These are phyloP conservation scores for Venusia cambrica DNA, from an alignment of 2,888 invertebrate genomes.

Conservation along the genomic window DNA sequence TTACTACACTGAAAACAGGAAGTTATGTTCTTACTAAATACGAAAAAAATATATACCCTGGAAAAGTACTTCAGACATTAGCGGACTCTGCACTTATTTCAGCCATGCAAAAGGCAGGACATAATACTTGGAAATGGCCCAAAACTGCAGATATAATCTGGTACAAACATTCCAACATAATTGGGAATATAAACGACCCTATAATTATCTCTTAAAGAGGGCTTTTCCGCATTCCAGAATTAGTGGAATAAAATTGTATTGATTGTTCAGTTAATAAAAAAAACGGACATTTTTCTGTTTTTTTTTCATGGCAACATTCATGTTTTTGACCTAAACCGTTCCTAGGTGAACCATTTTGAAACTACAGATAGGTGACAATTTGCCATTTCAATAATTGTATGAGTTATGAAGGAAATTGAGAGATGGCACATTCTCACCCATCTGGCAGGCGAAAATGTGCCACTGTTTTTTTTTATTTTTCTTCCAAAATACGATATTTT, in stretches of 20 bases:
- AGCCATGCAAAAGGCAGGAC: constrained; percentile 15
- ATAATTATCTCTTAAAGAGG: constrained; percentile 8
- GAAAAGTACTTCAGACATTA: constrained; percentile 10
- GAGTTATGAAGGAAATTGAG: constrained; percentile 11
- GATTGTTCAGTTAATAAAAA: too few relatives aligned
- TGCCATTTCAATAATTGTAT: constrained; percentile 9
- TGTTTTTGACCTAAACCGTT: constrained; percentile 6
- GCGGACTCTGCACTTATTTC: constrained; percentile 10
- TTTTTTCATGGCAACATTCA: constrained; percentile 7
- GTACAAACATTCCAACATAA: constrained; percentile 12
- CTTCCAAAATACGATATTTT: too few relatives aligned
- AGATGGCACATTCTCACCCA: constrained; percentile 15
- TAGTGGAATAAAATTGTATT: constrained; percentile 3
- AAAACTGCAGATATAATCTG: constrained; percentile 10
- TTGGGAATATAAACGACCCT: constrained; percentile 9
- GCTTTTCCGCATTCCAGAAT: constrained; percentile 4
- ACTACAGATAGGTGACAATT: constrained; percentile 14
- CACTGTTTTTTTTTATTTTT: too few relatives aligned
- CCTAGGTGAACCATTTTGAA: constrained; percentile 11
- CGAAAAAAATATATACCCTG: constrained; percentile 11
- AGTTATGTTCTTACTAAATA: constrained; percentile 12
- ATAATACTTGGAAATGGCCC: constrained; percentile 15
- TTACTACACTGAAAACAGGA: too few relatives aligned
- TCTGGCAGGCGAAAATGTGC: constrained; percentile 10
- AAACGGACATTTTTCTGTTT: background rate